These are phyloP conservation scores for Sphenodon punctatus DNA, from an alignment of 2,797 vertebrate genomes.

Conservation along the genomic window DNA sequence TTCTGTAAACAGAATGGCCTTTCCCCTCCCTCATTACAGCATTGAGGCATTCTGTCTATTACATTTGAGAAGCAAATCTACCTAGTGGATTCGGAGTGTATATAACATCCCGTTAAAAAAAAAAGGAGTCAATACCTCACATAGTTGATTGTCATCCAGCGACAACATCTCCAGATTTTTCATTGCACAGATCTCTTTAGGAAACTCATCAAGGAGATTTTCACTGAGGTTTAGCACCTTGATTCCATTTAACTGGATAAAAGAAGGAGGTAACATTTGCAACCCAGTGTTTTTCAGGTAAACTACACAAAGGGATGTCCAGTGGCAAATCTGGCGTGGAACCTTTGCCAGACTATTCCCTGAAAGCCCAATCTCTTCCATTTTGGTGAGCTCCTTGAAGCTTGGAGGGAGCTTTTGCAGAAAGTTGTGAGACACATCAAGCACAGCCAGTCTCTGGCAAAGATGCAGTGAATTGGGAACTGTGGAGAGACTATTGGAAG, in stretches of 20 bases:
- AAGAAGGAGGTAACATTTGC: background rate
- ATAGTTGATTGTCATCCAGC: slow-evolving; percentile 69
- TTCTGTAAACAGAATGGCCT: too few relatives aligned
- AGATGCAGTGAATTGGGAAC: slow-evolving; percentile 58
- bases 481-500: slow-evolving; percentile 49
- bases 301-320: slow-evolving; percentile 19
- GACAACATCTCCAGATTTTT: slow-evolving; percentile 60
- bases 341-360: slow-evolving; percentile 44
- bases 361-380: slow-evolving; percentile 42
- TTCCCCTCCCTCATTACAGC: too few relatives aligned
- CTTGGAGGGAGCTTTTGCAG: slow-evolving; percentile 24
- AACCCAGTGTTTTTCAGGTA: slow-evolving; percentile 25
- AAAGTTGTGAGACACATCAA: slow-evolving; percentile 57
- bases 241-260: slow-evolving; percentile 26
- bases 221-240: slow-evolving; percentile 55
- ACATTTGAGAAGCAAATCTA: background rate
- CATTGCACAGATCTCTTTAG: slow-evolving; percentile 33
- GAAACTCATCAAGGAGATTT: slow-evolving; percentile 59
- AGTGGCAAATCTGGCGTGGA: slow-evolving; percentile 35
- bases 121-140: slow-evolving; percentile 50
- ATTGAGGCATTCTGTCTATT: background rate
- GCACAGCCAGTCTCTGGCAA: slow-evolving; percentile 42
- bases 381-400: slow-evolving; percentile 12
- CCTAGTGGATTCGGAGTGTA: background rate
- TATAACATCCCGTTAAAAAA: background rate